Percentiles rank a stretch among this genome's conserved stretches.
Conservation (phyloP, 2,113 vertebrate species). For the Phrynosoma blainvillii region DNA sequence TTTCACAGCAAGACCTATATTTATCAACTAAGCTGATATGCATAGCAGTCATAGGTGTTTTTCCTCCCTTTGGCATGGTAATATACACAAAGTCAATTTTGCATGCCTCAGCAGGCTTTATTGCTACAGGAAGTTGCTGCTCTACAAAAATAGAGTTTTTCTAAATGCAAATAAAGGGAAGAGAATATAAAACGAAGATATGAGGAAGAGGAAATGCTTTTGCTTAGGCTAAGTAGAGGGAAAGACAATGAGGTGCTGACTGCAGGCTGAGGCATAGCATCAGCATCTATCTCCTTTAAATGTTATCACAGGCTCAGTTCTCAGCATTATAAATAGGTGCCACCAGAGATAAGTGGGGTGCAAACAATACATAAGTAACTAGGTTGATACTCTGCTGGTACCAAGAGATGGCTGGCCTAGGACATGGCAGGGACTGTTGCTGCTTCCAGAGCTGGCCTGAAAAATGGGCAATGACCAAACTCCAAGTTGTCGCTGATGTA, state of each 20-base stretch:
- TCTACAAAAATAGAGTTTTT: constrained; percentile 80
- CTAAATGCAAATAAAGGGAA: constrained; percentile 60
- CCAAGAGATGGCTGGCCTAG: not conserved
- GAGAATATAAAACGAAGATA: constrained; percentile 59
- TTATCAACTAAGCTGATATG: not conserved
- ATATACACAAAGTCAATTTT: constrained; percentile 4
- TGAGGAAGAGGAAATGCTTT: constrained; percentile 28
- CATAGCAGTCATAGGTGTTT: not conserved
- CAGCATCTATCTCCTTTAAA: constrained; percentile 31
- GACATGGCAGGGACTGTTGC: not conserved
- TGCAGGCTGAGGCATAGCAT: constrained; percentile 20
- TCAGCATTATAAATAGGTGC: constrained; percentile 73
- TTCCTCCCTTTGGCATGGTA: not conserved
- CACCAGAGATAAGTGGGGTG: constrained; percentile 52
- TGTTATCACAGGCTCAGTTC: constrained; percentile 34
- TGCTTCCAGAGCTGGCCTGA: constrained; percentile 10
- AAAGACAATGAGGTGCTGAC: constrained; percentile 1
- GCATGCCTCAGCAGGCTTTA: constrained; percentile 64
- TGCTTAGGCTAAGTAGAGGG: constrained; percentile 12
- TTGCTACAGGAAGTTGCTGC: constrained; percentile 70
- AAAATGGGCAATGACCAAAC: not conserved
- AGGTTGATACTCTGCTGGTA: constrained; percentile 34
- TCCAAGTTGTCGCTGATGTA: not conserved
- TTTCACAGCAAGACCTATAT: not conserved
- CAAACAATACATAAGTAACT: constrained; percentile 73